Evolutionary conservation across 2,113 vertebrate species (phyloP), one percentile per base, ranked within the genome.

Genomic region (Prietella phreatophila): DNA sequence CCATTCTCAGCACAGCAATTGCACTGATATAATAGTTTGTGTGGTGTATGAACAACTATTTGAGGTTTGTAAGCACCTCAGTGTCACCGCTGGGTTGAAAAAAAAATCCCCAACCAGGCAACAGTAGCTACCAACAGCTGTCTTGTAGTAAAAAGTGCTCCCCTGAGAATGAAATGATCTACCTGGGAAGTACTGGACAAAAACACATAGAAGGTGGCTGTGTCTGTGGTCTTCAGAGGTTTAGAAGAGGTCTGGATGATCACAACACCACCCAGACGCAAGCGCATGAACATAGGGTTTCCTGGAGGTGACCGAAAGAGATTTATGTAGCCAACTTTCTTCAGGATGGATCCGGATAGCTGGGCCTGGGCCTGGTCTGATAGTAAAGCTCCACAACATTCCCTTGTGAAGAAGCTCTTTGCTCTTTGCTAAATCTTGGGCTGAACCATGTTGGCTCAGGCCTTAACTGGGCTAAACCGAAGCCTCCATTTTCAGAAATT

Each of bases 371-470:
- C 86, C 82, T 95, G 84, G 94, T 94, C 88, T 94, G 94, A 81
- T 97, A 98, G 90, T 99, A 98, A 1, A 99, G 95, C 90, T 99
- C 97, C 91, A 97, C 96, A 0, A 95, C 90, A 65, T 96, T 97
- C 7, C 95, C 96, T 71, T 95, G 94, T 0, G 91, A 92, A 67
- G 84, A 94, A n/a, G 90, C 92, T 0, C 58, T 85, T 84, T 90
- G 96, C 93, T 96, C 96, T 0, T 93, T 92, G 86, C 96, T 96
- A 0, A 95, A 94, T 4, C 95, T 93, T 5, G 96, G 94, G 67
- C 91, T 93, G 87, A 99, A 99, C 97, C 97, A 99, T 84, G 79
- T 30, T 0, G 95, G 91, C 53, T 96, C 96, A 3, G 96, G 96
- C 75, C 96, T 96, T 84, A 99, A 91, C 89, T 96, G 94, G 0